phyloP scores from a whole-genome alignment of 2,113 vertebrate genomes.

The Cochlearius cochlearius region DNA sequence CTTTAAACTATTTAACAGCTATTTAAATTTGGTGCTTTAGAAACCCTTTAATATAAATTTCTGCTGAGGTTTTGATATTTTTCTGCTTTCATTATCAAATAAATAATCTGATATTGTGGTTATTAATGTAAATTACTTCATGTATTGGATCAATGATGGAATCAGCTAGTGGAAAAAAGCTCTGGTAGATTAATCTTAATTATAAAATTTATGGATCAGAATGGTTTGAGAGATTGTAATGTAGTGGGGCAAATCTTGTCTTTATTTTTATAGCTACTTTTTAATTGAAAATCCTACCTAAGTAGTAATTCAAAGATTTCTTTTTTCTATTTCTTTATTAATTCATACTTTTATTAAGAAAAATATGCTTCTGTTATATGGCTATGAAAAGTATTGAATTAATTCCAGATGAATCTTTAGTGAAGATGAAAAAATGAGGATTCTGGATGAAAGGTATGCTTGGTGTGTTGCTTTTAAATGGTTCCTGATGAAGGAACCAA shows the following conservation, averaged over 20 bases:
- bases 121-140: slow-evolving; percentile 29
- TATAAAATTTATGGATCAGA: background rate
- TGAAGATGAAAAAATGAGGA: background rate
- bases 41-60: background rate
- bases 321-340: background rate
- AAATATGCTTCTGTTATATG: background rate
- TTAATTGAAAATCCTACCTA: background rate
- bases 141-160: background rate
- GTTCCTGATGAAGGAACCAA: background rate
- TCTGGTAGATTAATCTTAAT: slow-evolving; percentile 39
- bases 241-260: background rate
- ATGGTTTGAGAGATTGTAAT: background rate
- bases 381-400: background rate
- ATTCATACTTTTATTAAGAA: background rate
- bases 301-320: background rate
- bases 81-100: slow-evolving; percentile 1
- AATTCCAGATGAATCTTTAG: background rate
- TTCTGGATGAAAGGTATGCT: background rate
- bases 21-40: background rate
- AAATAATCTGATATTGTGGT: background rate
- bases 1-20: background rate
- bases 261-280: background rate
- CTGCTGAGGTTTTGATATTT: background rate
- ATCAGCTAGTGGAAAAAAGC: background rate
- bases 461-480: background rate